A percentile compares a stretch with the other conserved stretches of the same genome.
These are phyloP conservation scores for Drosophila parthenogenetica DNA, from an alignment of 2,888 invertebrate species.

Conservation along the genomic window DNA sequence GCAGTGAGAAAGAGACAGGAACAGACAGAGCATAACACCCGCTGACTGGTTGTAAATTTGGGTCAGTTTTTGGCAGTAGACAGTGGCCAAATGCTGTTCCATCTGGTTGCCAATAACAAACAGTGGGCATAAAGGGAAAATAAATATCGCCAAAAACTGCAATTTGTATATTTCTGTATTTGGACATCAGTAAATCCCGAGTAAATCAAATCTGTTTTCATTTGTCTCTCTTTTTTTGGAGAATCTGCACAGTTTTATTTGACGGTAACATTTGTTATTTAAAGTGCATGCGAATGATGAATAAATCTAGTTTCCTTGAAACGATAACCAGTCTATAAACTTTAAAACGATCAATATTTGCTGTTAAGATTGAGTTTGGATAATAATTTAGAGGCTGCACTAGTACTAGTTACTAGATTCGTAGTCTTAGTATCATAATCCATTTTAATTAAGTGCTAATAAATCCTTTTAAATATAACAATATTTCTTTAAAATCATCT, in stretches of 20 bases:
- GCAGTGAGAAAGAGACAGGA: background rate
- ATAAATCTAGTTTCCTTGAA: no score
- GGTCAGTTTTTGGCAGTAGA: conserved; percentile 75
- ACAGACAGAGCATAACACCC: conserved; percentile 16
- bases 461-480: no score
- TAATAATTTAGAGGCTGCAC: no score
- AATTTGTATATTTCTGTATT: conserved; percentile 19
- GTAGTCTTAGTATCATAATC: no score
- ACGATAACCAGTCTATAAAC: no score
- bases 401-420: no score
- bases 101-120: conserved; percentile 58
- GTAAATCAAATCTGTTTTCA: conserved; percentile 11
- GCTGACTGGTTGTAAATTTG: conserved; percentile 63
- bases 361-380: no score
- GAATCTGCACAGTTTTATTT: background rate
- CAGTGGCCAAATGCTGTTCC: conserved; percentile 37
- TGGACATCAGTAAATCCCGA: conserved; percentile 16
- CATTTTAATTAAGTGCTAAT: no score
- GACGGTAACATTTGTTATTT: background rate
- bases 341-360: no score
- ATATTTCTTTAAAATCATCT: no score
- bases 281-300: background rate
- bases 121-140: conserved; percentile 42
- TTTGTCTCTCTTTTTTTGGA: conserved; percentile 16
- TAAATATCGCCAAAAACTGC: conserved; percentile 34